A percentile compares a stretch with the other conserved stretches of the same genome.
These are phyloP conservation scores for Drosophila putrida DNA, from an alignment of 2,888 invertebrate genomes.

Conservation along the genomic window DNA sequence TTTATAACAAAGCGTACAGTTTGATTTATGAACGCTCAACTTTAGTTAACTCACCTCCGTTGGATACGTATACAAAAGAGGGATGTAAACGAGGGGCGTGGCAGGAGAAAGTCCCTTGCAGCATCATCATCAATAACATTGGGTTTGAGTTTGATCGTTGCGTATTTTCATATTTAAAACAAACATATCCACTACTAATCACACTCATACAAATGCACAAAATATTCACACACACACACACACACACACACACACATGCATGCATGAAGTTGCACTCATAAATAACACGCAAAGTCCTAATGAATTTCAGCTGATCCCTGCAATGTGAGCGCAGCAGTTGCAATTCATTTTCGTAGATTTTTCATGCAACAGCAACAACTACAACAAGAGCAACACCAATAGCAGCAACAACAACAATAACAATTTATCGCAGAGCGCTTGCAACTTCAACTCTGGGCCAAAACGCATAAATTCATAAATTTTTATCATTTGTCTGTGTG, in stretches of 20 bases:
- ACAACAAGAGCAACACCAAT: conserved; percentile 12
- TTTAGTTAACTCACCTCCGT: conserved; percentile 73
- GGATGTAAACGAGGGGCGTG: not conserved
- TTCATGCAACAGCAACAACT: conserved; percentile 59
- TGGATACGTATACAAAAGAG: not conserved
- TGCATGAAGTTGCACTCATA: conserved; percentile 59
- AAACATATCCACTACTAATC: conserved; percentile 72
- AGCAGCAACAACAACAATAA: conserved; percentile 27
- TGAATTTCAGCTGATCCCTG: conserved; percentile 81
- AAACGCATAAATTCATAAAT: conserved; percentile 82
- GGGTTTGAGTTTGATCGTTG: conserved; percentile 50
- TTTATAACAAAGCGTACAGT: conserved; percentile 73
- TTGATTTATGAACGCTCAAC: conserved; percentile 77
- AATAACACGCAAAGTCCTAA: conserved; percentile 81
- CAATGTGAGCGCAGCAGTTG: conserved; percentile 68
- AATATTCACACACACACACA: conserved; percentile 1
- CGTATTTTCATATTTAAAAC: conserved; percentile 73
- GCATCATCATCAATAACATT: conserved; percentile 75
- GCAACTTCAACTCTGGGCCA: conserved; percentile 76
- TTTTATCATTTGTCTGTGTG: conserved; percentile 75
- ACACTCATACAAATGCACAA: conserved; percentile 38
- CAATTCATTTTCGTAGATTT: conserved; percentile 80
- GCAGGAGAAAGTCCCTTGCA: conserved; percentile 1
- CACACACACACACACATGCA: conserved; percentile 22
- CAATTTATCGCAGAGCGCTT: conserved; percentile 75